Conservation (phyloP, 1,140 invertebrate species). For the Drosophila mayri region DNA sequence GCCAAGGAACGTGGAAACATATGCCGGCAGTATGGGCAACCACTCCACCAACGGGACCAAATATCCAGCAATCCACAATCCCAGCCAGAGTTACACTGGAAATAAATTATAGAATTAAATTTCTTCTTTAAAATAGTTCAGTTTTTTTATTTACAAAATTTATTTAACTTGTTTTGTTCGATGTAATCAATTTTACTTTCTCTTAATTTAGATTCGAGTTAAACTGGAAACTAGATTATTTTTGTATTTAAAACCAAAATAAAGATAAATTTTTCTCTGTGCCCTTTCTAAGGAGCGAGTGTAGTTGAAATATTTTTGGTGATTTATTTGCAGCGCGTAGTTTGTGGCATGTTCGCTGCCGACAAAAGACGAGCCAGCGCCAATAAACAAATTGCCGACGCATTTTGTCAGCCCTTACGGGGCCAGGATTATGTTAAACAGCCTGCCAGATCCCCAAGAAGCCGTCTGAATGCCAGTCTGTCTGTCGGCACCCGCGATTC, state of each 20-base stretch:
- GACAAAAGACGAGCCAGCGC: slow-evolving; percentile 67
- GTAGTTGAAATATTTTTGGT: slow-evolving; percentile 83
- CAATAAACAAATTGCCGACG: slow-evolving; percentile 83
- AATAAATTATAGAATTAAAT: background rate
- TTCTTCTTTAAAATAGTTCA: background rate
- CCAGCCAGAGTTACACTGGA: slow-evolving; percentile 6
- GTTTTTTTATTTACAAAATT: background rate
- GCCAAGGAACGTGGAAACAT: slow-evolving; percentile 68
- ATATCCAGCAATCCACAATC: slow-evolving; percentile 19
- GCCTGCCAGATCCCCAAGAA: slow-evolving; percentile 36
- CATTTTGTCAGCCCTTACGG: slow-evolving; percentile 74
- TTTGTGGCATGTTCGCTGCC: slow-evolving; percentile 81
- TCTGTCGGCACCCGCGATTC: slow-evolving; percentile 25
- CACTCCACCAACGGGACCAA: slow-evolving; percentile 16
- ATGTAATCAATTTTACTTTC: too few species aligned
- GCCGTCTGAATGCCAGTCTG: slow-evolving; percentile 20
- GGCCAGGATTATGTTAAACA: slow-evolving; percentile 81
- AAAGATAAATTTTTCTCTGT: slow-evolving; percentile 22
- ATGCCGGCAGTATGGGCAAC: slow-evolving; percentile 69
- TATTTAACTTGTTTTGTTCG: too few species aligned
- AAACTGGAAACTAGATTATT: background rate
- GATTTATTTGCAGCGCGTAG: slow-evolving; percentile 81
- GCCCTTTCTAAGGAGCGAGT: slow-evolving; percentile 52
- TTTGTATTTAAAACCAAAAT: too few species aligned
- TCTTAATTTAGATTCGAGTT: background rate